Conservation (phyloP, 2,888 invertebrate species). For the Thecocarcelia acutangulata region DNA sequence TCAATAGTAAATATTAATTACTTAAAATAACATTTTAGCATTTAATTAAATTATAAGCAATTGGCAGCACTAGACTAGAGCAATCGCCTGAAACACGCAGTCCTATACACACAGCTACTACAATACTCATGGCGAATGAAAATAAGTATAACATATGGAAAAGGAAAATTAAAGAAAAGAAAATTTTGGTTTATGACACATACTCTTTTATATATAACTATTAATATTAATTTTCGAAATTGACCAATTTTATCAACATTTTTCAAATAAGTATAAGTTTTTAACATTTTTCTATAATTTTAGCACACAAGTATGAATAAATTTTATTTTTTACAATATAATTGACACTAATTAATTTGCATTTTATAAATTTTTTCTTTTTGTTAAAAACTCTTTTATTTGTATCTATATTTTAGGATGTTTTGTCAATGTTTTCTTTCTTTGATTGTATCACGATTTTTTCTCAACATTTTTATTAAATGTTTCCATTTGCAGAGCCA, state of each 20-base stretch:
- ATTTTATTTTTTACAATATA: conserved; percentile 27
- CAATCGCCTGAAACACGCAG: not conserved
- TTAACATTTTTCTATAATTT: conserved; percentile 58
- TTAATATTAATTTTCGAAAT: conserved; percentile 52
- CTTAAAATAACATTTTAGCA: conserved; percentile 41
- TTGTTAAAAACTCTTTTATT: conserved; percentile 6
- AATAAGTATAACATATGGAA: conserved; percentile 43
- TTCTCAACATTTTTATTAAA: conserved; percentile 40
- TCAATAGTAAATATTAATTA: conserved; percentile 51
- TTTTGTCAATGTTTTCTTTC: conserved; percentile 20
- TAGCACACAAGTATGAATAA: conserved; percentile 14
- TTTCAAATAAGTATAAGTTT: conserved; percentile 37
- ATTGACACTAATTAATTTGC: conserved; percentile 16
- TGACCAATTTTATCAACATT: conserved; percentile 39
- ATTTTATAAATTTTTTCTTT: conserved; percentile 8
- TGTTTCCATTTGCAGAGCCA: conserved; percentile 55
- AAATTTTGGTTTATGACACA: conserved; percentile 21
- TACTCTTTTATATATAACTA: conserved; percentile 61
- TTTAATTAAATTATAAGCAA: conserved; percentile 15
- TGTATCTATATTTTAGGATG: conserved; percentile 24
- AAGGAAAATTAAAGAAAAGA: not conserved
- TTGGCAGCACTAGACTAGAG: not conserved
- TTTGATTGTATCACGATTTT: conserved; percentile 28
- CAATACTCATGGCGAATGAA: not conserved
- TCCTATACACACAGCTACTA: not conserved